These are phyloP conservation scores for Parazoanthus swiftii DNA, from an alignment of 92 coral and sea anemone genomes.

Conservation along the genomic window DNA sequence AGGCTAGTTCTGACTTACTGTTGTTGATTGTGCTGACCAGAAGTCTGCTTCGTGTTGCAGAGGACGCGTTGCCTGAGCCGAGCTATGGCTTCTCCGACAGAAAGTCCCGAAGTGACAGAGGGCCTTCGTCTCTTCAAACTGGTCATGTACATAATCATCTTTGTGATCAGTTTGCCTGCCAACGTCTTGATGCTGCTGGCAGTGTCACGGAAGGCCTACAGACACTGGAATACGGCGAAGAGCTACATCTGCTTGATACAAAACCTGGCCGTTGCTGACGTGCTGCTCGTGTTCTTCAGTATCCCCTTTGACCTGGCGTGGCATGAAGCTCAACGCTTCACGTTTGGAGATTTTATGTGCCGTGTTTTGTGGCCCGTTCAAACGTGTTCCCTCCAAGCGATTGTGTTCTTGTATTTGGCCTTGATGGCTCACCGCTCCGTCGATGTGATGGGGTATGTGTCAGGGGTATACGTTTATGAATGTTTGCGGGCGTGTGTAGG, in stretches of 20 bases:
- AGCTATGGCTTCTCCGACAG: conserved; percentile 33
- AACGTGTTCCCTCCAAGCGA: conserved; percentile 72
- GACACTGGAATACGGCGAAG: conserved; percentile 76
- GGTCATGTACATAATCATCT: conserved; percentile 62
- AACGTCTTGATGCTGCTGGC: conserved; percentile 68
- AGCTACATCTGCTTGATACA: conserved; percentile 77
- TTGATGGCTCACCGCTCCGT: conserved; percentile 76
- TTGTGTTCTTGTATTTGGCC: conserved; percentile 70
- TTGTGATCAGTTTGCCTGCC: conserved; percentile 57
- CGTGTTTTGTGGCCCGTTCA: conserved; percentile 83
- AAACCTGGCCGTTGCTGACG: conserved; percentile 79
- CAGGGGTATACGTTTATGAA: neutral
- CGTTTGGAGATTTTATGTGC: conserved; percentile 75
- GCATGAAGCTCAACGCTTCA: conserved; percentile 64
- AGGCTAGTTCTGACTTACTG: too few relatives aligned
- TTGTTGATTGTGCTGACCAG: neutral
- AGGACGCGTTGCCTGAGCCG: neutral
- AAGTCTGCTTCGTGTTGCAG: neutral
- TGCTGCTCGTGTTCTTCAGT: conserved; percentile 62
- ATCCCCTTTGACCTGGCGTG: conserved; percentile 82
- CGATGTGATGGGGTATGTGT: conserved; percentile 62
- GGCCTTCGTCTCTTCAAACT: conserved; percentile 58
- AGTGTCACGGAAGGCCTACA: conserved; percentile 69
- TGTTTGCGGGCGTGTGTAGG: neutral
- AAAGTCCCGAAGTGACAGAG: conserved; percentile 32